Evolutionary conservation across 2,888 invertebrate species (phyloP).

Genomic region (Tyria jacobaeae): DNA sequence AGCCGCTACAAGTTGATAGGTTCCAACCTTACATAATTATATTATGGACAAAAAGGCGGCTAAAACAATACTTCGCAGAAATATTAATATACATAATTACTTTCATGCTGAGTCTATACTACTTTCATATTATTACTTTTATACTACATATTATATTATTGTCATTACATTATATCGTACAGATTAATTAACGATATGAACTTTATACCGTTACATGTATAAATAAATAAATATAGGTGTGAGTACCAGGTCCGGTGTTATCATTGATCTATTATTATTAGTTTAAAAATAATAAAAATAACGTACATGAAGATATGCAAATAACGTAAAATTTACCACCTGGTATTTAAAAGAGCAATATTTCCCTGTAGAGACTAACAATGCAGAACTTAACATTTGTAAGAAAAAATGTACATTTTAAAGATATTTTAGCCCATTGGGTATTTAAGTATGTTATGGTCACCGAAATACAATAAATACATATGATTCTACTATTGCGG

Average conservation of each 20-base stretch:
- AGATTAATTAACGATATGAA: constrained; percentile 16
- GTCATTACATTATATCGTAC: constrained; percentile 5
- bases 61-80: background rate
- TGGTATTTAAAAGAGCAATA: background rate
- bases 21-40: constrained; percentile 13
- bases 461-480: too few species aligned
- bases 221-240: background rate
- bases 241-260: constrained; percentile 2
- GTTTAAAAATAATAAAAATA: background rate
- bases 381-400: background rate
- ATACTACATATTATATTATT: background rate
- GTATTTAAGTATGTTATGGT: too few species aligned
- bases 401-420: background rate
- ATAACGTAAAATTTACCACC: background rate
- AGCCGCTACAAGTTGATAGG: constrained; percentile 33
- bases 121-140: too few species aligned
- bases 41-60: background rate
- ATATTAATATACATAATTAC: constrained; percentile 3
- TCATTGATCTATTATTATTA: background rate
- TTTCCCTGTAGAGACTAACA: background rate
- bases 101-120: background rate
- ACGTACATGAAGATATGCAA: constrained; percentile 6
- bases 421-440: constrained; percentile 11
- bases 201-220: constrained; percentile 28
- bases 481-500: too few species aligned